A percentile compares a stretch with the other conserved stretches of the same genome.
phyloP scores from a whole-genome alignment of 2,113 vertebrate genomes.

The Phyllostomus discolor region DNA sequence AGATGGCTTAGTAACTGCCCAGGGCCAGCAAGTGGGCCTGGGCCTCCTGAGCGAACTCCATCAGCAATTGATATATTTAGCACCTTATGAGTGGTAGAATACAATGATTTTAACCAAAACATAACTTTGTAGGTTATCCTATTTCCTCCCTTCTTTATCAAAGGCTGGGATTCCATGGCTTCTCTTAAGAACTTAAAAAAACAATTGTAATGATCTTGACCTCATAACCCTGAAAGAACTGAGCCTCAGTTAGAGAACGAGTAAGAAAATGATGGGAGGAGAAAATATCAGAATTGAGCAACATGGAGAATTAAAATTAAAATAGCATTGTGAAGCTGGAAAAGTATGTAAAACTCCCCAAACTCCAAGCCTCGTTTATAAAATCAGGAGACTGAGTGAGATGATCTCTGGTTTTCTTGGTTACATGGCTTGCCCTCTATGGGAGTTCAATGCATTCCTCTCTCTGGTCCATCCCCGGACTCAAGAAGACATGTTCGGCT shows the following conservation, averaged over 20 bases:
- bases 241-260: background rate
- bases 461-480: no score
- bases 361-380: background rate
- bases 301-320: background rate
- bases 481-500: background rate
- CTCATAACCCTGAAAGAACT: background rate
- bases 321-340: background rate
- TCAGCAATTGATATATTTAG: background rate
- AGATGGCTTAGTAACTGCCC: background rate
- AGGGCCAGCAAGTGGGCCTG: background rate
- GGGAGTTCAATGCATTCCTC: background rate
- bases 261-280: background rate
- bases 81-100: no score
- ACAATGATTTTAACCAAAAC: background rate
- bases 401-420: background rate
- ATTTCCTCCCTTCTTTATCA: background rate
- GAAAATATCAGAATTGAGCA: background rate
- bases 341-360: background rate
- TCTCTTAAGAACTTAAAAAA: background rate
- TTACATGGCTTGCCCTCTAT: background rate
- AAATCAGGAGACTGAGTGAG: background rate
- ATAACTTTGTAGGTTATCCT: background rate
- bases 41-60: accelerated
- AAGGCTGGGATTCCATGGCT: background rate
- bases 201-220: background rate